Evolutionary conservation across 2,888 invertebrate genomes (phyloP), one percentile per base, ranked within the genome.

Genomic region (Fragum fragum): DNA sequence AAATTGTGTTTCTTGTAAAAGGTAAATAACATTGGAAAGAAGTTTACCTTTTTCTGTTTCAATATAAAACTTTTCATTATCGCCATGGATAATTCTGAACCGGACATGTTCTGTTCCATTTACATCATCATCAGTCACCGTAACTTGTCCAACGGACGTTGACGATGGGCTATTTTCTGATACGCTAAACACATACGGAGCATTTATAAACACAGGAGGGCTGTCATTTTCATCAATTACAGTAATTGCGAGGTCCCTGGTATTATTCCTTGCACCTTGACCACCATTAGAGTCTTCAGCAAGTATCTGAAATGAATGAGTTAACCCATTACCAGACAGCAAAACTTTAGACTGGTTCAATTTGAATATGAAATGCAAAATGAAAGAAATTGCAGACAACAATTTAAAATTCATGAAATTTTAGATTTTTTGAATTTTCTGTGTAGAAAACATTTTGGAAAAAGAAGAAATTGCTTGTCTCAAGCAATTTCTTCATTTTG

Each of bases 181-280:
- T 16, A 83, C 72, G 5, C 59, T 74, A 53, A 81, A 86, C 7
- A 26, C 55, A 23, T 83, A 86, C 0, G 55, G 1, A 2, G 2
- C 26, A 18, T 74, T 61, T 0, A 57, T 47, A 63, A 87, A 87
- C 23, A 28, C 23, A n/a, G 88, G 88, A 0, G 55, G 42, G 47
- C 84, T 68, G 55, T 86, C 88, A 59, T 88, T 88, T 16, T 81
- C 76, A 73, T 88, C 86, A 11, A 11, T 39, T 1, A 88, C 79
- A 32, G n/a, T 23, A 5, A 88, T 68, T 7, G 39, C 55, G 2
- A 87, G 73, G 11, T 52, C 53, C 11, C 66, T 63, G 14, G 73
- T 71, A 6, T 68, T 71, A 5, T 77, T 68, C 11, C 55, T 47
- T 1, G 29, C 69, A 57, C n/a, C 39, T 21, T 16, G 0, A 16